Conservation (phyloP, 2,888 invertebrate genomes). For the Neoaliturus tenellus region DNA sequence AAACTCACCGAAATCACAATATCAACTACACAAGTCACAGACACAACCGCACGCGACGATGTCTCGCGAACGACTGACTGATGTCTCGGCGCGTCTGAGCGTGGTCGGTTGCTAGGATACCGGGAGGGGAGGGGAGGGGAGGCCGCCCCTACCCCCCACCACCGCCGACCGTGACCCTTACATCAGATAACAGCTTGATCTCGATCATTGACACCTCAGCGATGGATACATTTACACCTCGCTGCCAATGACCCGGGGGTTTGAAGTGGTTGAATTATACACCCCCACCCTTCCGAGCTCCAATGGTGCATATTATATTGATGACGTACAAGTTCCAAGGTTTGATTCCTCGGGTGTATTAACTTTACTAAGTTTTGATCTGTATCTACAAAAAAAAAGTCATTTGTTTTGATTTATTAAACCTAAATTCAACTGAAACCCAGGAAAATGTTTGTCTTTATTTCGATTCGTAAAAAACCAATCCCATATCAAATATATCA, state of each 20-base stretch:
- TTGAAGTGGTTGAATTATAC: not conserved
- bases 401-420: no score
- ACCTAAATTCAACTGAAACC: no score
- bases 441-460: no score
- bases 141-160: not conserved
- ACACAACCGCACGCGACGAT: not conserved
- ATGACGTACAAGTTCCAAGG: no score
- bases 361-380: no score
- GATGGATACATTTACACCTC: not conserved
- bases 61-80: slow-evolving; percentile 22
- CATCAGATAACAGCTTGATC: slow-evolving; percentile 40
- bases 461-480: no score
- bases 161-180: not conserved
- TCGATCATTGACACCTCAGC: slow-evolving; percentile 34
- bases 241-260: not conserved
- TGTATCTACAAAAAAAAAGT: no score
- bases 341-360: no score
- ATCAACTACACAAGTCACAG: not conserved
- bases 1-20: slow-evolving; percentile 5
- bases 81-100: not conserved
- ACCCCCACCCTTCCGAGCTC: no score
- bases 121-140: not conserved
- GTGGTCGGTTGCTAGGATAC: slow-evolving; percentile 29
- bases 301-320: no score
- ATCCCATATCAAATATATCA: no score